Evolutionary conservation across 2,797 vertebrate species (phyloP).

Genomic region (Silurus lanzhouensis): DNA sequence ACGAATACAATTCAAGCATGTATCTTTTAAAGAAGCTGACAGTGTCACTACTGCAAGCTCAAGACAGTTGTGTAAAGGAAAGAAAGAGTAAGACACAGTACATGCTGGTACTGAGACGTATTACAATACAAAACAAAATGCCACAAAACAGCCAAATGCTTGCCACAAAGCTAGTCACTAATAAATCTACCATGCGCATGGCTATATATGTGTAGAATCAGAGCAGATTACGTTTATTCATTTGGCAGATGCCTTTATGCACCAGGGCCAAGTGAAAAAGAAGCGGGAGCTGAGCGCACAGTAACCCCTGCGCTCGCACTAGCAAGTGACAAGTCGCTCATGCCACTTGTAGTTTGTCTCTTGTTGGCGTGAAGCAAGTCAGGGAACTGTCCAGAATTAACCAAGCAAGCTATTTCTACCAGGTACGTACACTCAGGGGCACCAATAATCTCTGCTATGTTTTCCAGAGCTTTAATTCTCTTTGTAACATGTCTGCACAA

Average conservation of each 20-base stretch:
- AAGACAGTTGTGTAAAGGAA: neutral
- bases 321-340: neutral
- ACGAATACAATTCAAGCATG: constrained; percentile 1
- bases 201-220: neutral
- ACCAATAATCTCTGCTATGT: neutral
- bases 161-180: neutral
- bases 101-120: neutral
- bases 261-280: neutral
- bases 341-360: neutral
- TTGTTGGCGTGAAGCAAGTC: neutral
- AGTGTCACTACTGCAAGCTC: neutral
- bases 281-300: neutral
- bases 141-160: constrained; percentile 3
- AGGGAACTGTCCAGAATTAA: neutral
- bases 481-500: neutral
- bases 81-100: neutral
- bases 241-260: neutral
- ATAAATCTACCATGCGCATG: neutral
- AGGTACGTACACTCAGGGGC: neutral
- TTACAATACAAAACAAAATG: neutral
- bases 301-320: neutral
- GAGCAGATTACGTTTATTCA: constrained; percentile 10
- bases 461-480: neutral
- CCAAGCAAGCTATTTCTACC: neutral
- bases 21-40: neutral